phyloP scores from a whole-genome alignment of 2,113 vertebrate species.

The Pelecanoides urinatrix region DNA sequence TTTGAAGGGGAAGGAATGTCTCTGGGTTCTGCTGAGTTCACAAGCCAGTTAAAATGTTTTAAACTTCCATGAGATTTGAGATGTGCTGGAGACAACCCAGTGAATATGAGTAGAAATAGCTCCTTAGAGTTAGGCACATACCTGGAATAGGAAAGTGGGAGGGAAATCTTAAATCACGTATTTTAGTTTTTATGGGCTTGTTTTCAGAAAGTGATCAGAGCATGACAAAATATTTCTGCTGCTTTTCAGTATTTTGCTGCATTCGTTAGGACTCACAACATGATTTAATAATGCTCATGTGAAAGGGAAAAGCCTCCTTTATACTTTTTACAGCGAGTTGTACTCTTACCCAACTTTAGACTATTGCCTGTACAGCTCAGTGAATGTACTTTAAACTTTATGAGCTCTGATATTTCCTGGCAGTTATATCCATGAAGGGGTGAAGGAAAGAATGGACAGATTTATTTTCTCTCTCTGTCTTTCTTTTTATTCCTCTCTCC shows the following conservation, averaged over 20 bases:
- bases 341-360: slow-evolving; percentile 68
- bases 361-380: slow-evolving; percentile 75
- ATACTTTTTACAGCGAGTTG: slow-evolving; percentile 50
- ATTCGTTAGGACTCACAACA: slow-evolving; percentile 29
- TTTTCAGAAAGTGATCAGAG: slow-evolving; percentile 62
- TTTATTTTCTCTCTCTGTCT: slow-evolving; percentile 48
- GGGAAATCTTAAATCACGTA: slow-evolving; percentile 32
- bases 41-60: slow-evolving; percentile 7
- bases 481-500: neutral
- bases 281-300: slow-evolving; percentile 44
- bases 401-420: slow-evolving; percentile 65
- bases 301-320: slow-evolving; percentile 46
- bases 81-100: neutral
- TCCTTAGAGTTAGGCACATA: neutral
- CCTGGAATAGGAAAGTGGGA: neutral
- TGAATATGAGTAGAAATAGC: neutral
- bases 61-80: neutral
- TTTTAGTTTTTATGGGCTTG: slow-evolving; percentile 57
- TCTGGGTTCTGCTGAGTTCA: slow-evolving; percentile 10
- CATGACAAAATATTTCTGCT: slow-evolving; percentile 67
- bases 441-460: slow-evolving; percentile 55
- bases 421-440: slow-evolving; percentile 65
- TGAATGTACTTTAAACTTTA: slow-evolving; percentile 78
- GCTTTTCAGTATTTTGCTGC: slow-evolving; percentile 72
- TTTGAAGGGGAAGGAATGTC: neutral